Base-by-base conservation (phyloP, 2,888 invertebrate species). In the Noctua janthina region DNA sequence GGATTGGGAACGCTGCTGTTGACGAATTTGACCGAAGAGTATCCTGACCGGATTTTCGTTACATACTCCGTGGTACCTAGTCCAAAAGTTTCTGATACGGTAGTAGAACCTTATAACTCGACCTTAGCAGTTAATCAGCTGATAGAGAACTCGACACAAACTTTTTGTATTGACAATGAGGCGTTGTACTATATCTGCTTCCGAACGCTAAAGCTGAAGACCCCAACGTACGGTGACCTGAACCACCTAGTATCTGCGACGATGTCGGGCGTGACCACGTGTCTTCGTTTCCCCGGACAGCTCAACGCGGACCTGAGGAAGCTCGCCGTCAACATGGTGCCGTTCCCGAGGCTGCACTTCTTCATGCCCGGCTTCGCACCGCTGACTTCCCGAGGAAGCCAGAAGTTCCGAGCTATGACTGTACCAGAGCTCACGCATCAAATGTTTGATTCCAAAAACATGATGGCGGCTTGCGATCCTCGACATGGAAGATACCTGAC, bases 401-500 rank as follows among this genome's bases (percentile, higher is more conserved):
- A 99, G 92, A 98, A 98, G 90, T 99, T 99, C 95, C 97, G 99
- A 85, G 98, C 99, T 43, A 94, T 99, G 11, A 98, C 99, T 0
- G 99, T 99, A 0, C 98, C 99, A 0, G 99, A 99, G 94, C 97
- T 99, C 54, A 99, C 99, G 0, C 98, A 98, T 89, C 98, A 98
- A 94, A 98, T 98, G 98, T 99, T 99, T 92, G 99, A 99, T 92
- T 98, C 99, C 11, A 99, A 99, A 95, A 99, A 99, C 95, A 99
- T 99, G 99, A 99, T 99, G 99, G 99, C 99, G 8, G 99, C 99
- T 13, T 99, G 99, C 92, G 98, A 99, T 93, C 99, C 99, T 0
- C 97, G 99, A 35, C 98, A 98, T 92, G 99, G 99, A 29, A 97
- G 99, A 75, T 99, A 99, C 92, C 95, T 99, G 59, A 99, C 99